Evolutionary conservation across 2,888 invertebrate genomes (phyloP).

Genomic region (Coleophora deauratella): DNA sequence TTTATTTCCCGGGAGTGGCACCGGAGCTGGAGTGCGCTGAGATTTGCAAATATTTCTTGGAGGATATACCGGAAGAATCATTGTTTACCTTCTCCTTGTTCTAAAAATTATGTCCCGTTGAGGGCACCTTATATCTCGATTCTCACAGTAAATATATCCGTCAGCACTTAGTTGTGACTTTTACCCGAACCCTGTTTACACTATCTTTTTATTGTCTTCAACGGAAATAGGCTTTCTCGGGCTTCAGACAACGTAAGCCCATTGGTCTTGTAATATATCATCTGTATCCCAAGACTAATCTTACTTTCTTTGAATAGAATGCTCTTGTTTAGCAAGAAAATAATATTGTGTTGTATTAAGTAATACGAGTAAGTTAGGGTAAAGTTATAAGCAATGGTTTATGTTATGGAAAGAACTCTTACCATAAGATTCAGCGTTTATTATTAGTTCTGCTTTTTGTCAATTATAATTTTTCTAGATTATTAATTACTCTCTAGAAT

Average conservation of each 20-base stretch:
- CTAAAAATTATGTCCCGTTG: conserved; percentile 14
- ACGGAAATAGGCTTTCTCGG: conserved; percentile 6
- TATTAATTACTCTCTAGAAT: no score
- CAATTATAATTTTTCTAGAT: no score
- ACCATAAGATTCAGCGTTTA: no score
- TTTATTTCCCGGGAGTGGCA: conserved; percentile 51
- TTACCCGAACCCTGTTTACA: conserved; percentile 24
- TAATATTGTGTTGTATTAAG: no score
- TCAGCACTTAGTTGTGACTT: conserved; percentile 29
- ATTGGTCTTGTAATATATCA: conserved; percentile 10
- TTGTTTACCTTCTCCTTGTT: conserved; percentile 34
- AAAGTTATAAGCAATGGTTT: no score
- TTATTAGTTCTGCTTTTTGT: no score
- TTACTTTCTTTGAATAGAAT: conserved; percentile 1
- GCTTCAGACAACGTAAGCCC: conserved; percentile 1
- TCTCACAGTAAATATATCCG: conserved; percentile 35
- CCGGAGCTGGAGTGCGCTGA: conserved; percentile 25
- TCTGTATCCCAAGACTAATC: conserved; percentile 2
- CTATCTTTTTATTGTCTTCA: conserved; percentile 25
- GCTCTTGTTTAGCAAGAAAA: background rate
- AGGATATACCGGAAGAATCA: conserved; percentile 31
- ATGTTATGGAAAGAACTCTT: no score
- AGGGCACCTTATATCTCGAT: conserved; percentile 27
- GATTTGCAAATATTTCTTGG: conserved; percentile 44
- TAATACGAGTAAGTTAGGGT: no score